phyloP scores from a whole-genome alignment of 2,888 invertebrate species.

The Caenorhabditis becei region DNA sequence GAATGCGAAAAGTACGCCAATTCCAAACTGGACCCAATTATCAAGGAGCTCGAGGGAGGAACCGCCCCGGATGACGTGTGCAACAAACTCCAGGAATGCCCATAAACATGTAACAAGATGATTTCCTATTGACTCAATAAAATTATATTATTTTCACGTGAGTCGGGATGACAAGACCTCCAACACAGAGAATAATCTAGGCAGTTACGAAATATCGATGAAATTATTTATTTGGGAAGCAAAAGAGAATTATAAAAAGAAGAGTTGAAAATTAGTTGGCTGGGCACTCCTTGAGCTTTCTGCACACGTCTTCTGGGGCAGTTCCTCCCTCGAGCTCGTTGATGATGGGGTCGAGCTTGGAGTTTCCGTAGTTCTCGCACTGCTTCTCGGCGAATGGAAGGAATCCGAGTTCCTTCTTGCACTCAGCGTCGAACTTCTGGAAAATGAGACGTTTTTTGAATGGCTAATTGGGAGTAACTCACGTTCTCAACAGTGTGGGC shows the following conservation, averaged over 20 bases:
- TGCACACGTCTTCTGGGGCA: constrained; percentile 70
- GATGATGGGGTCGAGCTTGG: constrained; percentile 68
- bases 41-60: constrained; percentile 62
- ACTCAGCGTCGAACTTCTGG: constrained; percentile 66
- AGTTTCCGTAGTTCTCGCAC: constrained; percentile 64
- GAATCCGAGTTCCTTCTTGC: constrained; percentile 58
- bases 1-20: constrained; percentile 54
- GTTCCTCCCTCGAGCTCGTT: constrained; percentile 69
- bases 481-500: constrained; percentile 61
- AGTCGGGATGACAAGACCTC: no score
- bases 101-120: no score
- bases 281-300: constrained; percentile 62
- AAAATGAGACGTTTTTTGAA: background rate
- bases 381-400: constrained; percentile 62
- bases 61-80: constrained; percentile 68
- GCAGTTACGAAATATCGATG: no score
- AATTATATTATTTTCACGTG: no score
- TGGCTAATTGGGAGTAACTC: background rate
- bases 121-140: background rate
- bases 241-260: background rate
- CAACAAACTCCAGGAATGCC: constrained; percentile 14
- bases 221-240: background rate
- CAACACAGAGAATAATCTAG: no score
- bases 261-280: no score
- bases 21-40: constrained; percentile 59